Conservation (phyloP, 2,888 invertebrate species). For the Agrochola lychnidis region DNA sequence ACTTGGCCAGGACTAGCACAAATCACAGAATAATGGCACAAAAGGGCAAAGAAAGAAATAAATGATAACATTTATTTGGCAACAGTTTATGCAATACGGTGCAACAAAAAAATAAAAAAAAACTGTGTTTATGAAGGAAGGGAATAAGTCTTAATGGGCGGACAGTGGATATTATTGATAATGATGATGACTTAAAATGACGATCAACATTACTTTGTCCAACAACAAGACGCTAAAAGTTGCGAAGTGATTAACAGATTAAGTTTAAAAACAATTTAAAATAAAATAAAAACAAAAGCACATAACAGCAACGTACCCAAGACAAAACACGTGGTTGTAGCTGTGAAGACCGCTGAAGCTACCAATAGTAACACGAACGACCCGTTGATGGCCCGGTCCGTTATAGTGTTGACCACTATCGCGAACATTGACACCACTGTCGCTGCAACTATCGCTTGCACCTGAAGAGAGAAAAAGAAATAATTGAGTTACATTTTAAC, state of each 20-base stretch:
- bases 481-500: background rate
- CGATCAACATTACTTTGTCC: no score
- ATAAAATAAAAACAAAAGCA: background rate
- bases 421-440: conserved; percentile 96
- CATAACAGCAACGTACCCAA: conserved; percentile 91
- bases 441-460: conserved; percentile 97
- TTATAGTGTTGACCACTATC: conserved; percentile 93
- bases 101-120: no score
- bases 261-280: background rate
- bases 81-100: no score
- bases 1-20: background rate
- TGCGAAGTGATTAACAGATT: background rate
- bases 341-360: conserved; percentile 96
- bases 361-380: conserved; percentile 94
- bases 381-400: conserved; percentile 92
- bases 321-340: conserved; percentile 97
- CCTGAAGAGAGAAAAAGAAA: conserved; percentile 78
- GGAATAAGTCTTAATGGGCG: no score
- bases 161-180: no score
- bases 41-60: no score
- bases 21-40: no score
- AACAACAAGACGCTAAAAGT: no score
- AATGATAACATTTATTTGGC: no score
- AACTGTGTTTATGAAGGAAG: no score
- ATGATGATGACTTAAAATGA: no score